phyloP scores from a whole-genome alignment of 2,797 vertebrate species.

The Silurus lanzhouensis region DNA sequence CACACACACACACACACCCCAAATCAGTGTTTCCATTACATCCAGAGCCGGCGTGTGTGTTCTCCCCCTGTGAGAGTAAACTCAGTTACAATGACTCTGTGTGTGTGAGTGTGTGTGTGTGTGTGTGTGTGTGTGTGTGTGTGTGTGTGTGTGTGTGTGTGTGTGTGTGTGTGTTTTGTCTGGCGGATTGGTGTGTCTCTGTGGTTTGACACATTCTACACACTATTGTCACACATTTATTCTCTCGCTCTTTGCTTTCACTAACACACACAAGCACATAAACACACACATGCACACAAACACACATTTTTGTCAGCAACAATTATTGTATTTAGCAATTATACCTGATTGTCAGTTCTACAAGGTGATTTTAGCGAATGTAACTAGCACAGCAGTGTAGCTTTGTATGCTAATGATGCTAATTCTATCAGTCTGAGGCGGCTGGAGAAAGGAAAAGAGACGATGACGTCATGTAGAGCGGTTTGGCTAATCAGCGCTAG shows the following conservation, averaged over 20 bases:
- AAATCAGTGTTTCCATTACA: slow-evolving; percentile 37
- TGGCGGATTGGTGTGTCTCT: background rate
- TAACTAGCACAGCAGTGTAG: background rate
- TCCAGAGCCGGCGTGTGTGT: background rate
- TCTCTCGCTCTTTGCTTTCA: background rate
- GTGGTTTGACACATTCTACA: background rate
- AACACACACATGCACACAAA: background rate
- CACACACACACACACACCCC: background rate
- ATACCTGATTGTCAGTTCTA: background rate
- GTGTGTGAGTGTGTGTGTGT: background rate
- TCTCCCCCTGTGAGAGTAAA: slow-evolving; percentile 1
- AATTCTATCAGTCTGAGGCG: background rate
- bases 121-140: background rate
- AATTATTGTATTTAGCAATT: too few species aligned
- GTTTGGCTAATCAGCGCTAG: background rate
- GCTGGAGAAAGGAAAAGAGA: background rate
- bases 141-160: background rate
- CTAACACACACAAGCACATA: background rate
- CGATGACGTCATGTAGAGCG: background rate
- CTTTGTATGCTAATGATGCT: background rate
- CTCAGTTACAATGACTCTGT: background rate
- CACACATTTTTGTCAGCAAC: background rate
- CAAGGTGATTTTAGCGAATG: background rate
- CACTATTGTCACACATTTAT: background rate
- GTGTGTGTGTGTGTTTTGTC: background rate